Percentiles rank a stretch among this genome's conserved stretches.
Conservation (phyloP, 2,888 invertebrate genomes). For the Philhelius pedissequus region DNA sequence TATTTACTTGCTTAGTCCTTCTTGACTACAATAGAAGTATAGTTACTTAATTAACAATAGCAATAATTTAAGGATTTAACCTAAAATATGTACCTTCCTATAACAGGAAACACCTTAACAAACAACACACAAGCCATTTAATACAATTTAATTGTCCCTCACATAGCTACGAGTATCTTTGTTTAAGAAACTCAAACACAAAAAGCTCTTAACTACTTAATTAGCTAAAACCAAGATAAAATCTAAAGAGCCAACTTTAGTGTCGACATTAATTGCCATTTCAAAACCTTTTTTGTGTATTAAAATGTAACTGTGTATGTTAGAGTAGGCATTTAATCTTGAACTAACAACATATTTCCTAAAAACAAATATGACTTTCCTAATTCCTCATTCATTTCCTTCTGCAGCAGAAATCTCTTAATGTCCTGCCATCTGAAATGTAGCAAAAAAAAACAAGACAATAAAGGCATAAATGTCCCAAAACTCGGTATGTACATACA, state of each 20-base stretch:
- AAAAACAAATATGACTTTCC: slow-evolving; percentile 40
- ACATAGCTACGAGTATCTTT: too few species aligned
- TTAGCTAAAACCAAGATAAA: slow-evolving; percentile 20
- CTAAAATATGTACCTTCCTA: background rate
- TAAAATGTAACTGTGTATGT: background rate
- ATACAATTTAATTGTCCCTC: background rate
- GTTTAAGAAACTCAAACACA: background rate
- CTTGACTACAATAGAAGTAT: too few species aligned
- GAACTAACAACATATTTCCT: background rate
- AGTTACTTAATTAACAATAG: too few species aligned
- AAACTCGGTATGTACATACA: background rate
- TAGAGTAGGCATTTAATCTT: background rate
- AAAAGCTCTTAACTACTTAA: slow-evolving; percentile 11
- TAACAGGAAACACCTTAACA: background rate
- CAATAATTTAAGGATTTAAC: background rate
- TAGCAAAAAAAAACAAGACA: background rate
- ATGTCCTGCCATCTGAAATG: background rate
- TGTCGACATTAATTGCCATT: slow-evolving; percentile 55
- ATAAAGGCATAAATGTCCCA: background rate
- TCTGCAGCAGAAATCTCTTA: background rate
- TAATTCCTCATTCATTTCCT: background rate
- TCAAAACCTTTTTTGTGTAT: slow-evolving; percentile 20
- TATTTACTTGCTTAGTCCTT: too few species aligned
- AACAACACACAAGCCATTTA: background rate
- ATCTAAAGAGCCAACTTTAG: slow-evolving; percentile 12